Percentiles rank a stretch among this genome's conserved stretches.
Conservation (phyloP, 2,113 vertebrate genomes). For the Megaceryle maxima region DNA sequence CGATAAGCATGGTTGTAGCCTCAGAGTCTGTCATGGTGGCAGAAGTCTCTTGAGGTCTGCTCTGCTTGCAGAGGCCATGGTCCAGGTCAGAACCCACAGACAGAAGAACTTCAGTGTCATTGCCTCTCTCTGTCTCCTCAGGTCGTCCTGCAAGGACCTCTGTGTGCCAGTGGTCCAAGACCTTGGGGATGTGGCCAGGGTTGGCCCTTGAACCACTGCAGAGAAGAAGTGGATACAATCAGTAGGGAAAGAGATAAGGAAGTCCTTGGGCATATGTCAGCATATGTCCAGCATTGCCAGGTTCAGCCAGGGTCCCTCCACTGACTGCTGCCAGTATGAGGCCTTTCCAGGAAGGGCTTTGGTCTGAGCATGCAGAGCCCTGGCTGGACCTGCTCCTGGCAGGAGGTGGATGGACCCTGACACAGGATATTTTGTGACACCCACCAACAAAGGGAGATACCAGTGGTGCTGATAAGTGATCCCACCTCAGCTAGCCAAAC, state of each 20-base stretch:
- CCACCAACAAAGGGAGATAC: not conserved
- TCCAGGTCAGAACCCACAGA: conserved; percentile 12
- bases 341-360: not conserved
- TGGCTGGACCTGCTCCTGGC: not conserved
- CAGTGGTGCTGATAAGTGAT: not conserved
- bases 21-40: conserved; percentile 41
- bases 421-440: not conserved
- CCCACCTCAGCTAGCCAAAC: not conserved
- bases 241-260: not conserved
- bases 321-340: not conserved
- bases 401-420: not conserved
- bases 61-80: conserved; percentile 16
- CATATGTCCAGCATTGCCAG: not conserved
- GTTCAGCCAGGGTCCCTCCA: not conserved
- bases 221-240: not conserved
- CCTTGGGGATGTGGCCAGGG: conserved; percentile 34
- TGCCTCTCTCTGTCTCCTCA: conserved; percentile 24
- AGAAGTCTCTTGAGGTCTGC: not conserved
- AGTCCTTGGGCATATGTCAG: not conserved
- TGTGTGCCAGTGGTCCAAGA: conserved; percentile 64
- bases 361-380: not conserved
- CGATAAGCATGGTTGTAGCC: conserved; percentile 76
- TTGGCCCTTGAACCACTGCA: conserved; percentile 38
- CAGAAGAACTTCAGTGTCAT: conserved; percentile 44
- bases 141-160: conserved; percentile 25